Evolutionary conservation across 1,140 invertebrate genomes (phyloP), one percentile per base, ranked within the genome.

Genomic region (Aphelinus certus): DNA sequence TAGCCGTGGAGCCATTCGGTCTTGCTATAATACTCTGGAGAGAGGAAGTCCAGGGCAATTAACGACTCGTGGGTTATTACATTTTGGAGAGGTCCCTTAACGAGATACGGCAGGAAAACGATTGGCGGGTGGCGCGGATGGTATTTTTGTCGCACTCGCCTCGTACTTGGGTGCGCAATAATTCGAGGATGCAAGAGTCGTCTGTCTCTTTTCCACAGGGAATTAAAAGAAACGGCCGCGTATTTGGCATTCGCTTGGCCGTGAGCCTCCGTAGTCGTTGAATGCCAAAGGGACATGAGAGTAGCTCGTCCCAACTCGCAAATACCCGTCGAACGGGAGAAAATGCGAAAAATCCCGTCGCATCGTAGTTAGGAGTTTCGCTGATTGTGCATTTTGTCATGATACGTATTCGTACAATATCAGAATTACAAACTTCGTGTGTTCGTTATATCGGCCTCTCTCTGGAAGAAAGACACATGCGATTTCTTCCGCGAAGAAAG

Each of bases 211-310:
- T 71, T 56, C 9, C n/a, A 43, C 57, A 57, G 26, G 69, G 26
- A 26, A 26, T 26, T 26, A 71, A 49, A 71, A 71, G 58, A 51
- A 61, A 47, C 58, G 61, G 61, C 58, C 42, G 58, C 26, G 26
- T 71, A 71, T 62, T 61, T 46, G 26, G 42, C 42, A 26, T 26
- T 26, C 26, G 26, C 26, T 26, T 26, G 42, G 10, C 26, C 45
- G 58, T 48, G 61, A 63, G 67, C n/a, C 49, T 53, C 63, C 9
- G n/a, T n/a, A 51, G 57, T 76, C 65, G 55, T 76, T 68, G 64
- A 72, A 72, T 72, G 68, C 72, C 72, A 66, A 76, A 68, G 63
- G 72, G 75, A 65, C 47, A 61, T 56, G 68, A 26, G 26, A 26
- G 26, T 26, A 26, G 26, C 26, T 26, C 26, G 26, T 26, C 26